Conservation (phyloP, 2,113 vertebrate species). For the Rhinopithecus roxellana region DNA sequence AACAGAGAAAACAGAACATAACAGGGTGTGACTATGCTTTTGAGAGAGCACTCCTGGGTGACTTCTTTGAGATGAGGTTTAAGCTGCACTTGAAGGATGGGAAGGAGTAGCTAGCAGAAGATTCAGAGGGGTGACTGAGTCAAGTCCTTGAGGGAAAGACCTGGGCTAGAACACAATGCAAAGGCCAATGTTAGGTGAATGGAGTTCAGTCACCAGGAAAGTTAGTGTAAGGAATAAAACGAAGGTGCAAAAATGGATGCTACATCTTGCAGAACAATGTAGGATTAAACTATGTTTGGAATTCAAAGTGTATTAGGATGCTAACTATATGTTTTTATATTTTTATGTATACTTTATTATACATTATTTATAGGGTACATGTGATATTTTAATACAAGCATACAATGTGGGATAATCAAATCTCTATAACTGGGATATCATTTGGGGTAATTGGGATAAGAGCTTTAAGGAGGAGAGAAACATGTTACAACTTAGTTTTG, state of each 20-base stretch:
- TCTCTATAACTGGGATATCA: no score
- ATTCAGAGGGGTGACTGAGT: background rate
- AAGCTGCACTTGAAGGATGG: background rate
- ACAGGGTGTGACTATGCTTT: no score
- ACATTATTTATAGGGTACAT: no score
- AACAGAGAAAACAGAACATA: background rate
- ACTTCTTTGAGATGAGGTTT: no score
- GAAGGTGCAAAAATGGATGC: background rate
- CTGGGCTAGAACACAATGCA: background rate
- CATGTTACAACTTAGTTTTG: background rate
- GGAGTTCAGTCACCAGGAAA: background rate
- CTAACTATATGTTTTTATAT: no score
- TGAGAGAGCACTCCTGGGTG: no score
- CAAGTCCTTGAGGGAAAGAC: background rate
- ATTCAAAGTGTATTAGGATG: background rate
- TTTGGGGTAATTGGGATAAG: background rate
- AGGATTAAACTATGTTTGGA: background rate
- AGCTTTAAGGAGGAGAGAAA: background rate
- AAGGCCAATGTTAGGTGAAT: background rate
- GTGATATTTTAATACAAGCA: no score
- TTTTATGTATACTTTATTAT: no score
- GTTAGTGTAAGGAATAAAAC: background rate
- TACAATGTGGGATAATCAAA: no score
- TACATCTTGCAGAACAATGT: background rate
- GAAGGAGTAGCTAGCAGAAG: background rate